Evolutionary conservation across 2,113 vertebrate species (phyloP), one percentile per base, ranked within the genome.

Genomic region (Cololabis saira): DNA sequence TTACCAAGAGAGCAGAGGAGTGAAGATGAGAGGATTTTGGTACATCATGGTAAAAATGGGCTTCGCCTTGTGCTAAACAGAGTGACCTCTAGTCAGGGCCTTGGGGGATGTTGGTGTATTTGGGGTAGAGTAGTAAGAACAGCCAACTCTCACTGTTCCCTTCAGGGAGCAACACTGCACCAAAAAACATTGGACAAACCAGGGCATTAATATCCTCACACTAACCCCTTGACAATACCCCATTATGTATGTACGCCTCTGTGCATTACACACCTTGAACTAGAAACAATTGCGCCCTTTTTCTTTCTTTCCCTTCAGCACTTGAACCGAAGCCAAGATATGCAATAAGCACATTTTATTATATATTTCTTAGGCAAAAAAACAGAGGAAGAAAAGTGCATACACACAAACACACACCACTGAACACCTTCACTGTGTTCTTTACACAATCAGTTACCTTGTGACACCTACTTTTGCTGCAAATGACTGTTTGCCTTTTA

Each of bases 221-320:
- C 84, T 82, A 90, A 88, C 87, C 90, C 86, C 86, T 72, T 89
- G 91, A 92, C 89, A 90, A 91, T 91, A 91, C 71, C 76, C 91
- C 85, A 91, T 93, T 93, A 93, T 89, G 81, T 90, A 91, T 92
- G 90, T 84, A 91, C 86, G 86, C 82, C 84, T 83, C 82, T 90
- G 89, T 91, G 83, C 81, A 91, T 92, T 90, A 86, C 89, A 91
- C 90, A 91, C 91, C 87, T 91, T 90, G 88, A 92, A 87, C 89
- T 92, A 90, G 89, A 92, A 91, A 92, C 89, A 91, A 89, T 90
- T 58, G 77, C 68, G 67, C 66, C 80, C 85, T 83, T 91, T 87
- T 88, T 90, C 83, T 87, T 89, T 89, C 83, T 80, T 72, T 77
- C 84, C 89, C 85, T 66, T 87, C 84, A 89, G 88, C 76, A 81